Percentiles rank a stretch among this genome's conserved stretches.
Conservation (phyloP, 2,113 vertebrate genomes). For the Prunella fulvescens region DNA sequence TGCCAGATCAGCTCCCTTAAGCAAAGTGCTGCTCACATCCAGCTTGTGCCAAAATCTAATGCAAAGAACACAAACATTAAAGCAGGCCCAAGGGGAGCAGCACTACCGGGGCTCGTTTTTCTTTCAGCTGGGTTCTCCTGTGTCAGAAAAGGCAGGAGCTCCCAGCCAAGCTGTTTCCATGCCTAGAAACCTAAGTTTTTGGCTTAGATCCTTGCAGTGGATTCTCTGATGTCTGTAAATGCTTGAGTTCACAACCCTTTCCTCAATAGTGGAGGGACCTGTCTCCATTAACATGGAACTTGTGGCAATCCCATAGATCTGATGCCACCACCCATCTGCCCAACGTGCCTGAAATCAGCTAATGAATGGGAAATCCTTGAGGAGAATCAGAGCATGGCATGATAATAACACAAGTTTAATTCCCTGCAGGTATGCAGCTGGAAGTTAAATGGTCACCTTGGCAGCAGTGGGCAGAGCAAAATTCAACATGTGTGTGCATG, state of each 20-base stretch:
- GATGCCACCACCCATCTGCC: neutral
- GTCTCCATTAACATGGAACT: neutral
- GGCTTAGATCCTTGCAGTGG: neutral
- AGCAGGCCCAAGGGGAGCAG: neutral
- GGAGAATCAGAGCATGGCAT: neutral
- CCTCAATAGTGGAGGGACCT: neutral
- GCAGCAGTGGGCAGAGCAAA: neutral
- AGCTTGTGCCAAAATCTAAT: neutral
- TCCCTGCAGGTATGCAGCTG: neutral
- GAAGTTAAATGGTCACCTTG: neutral
- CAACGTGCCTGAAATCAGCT: neutral
- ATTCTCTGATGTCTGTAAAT: neutral
- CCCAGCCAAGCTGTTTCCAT: neutral
- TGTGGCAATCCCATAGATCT: fast-evolving
- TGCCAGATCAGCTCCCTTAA: neutral
- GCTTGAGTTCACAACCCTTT: neutral
- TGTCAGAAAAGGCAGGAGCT: neutral
- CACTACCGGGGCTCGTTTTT: neutral
- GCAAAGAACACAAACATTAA: slow-evolving; percentile 1
- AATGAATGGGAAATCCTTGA: neutral
- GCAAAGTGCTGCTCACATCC: neutral
- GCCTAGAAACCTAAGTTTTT: neutral
- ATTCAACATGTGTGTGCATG: neutral
- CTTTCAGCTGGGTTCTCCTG: neutral
- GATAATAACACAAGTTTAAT: neutral